Evolutionary conservation across 1,140 invertebrate genomes (phyloP).

Genomic region (Drosophila parvula): DNA sequence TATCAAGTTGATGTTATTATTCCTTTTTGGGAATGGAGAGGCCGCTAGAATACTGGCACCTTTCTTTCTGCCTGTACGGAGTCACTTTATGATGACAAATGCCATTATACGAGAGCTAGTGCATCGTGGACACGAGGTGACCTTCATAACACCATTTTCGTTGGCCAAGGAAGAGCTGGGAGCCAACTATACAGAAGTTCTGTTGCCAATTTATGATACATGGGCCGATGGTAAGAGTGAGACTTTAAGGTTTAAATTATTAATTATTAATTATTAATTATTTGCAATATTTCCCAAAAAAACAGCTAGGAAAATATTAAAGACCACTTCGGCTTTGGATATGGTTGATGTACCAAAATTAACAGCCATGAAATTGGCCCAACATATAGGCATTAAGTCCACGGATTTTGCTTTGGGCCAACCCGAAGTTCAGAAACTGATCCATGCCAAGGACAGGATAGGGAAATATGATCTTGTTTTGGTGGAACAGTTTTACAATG

Average conservation of each 20-base stretch:
- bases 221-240: constrained; percentile 48
- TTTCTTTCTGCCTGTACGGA: constrained; percentile 69
- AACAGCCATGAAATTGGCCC: constrained; percentile 21
- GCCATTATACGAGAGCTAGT: constrained; percentile 65
- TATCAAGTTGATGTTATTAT: neutral
- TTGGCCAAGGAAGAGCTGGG: constrained; percentile 62
- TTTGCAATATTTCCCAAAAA: neutral
- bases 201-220: constrained; percentile 56
- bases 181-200: constrained; percentile 68
- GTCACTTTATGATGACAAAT: constrained; percentile 72
- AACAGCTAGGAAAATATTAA: constrained; percentile 27
- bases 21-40: neutral
- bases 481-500: constrained; percentile 81
- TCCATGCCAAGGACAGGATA: constrained; percentile 68
- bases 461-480: constrained; percentile 84
- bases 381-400: constrained; percentile 47
- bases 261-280: too few relatives aligned
- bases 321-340: constrained; percentile 32
- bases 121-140: constrained; percentile 68
- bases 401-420: constrained; percentile 77
- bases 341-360: constrained; percentile 40
- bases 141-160: constrained; percentile 65
- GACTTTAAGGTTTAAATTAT: neutral
- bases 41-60: constrained; percentile 62
- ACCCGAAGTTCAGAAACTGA: constrained; percentile 75